Evolutionary conservation across 2,797 vertebrate genomes (phyloP).

Genomic region (Onychomys torridus): DNA sequence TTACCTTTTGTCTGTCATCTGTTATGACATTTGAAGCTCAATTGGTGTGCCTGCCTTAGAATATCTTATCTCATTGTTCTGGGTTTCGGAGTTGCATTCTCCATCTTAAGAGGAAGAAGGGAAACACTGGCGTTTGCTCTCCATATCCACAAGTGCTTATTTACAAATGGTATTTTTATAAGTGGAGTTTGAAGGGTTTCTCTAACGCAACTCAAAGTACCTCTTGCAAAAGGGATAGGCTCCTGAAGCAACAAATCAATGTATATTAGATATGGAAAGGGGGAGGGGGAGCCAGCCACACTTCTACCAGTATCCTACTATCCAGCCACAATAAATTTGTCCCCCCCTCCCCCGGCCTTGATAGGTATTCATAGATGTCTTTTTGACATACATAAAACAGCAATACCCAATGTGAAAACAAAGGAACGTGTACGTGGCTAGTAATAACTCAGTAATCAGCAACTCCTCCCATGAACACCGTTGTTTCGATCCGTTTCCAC

Average conservation of each 20-base stretch:
- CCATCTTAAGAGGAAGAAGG: constrained; percentile 70
- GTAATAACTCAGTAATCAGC: constrained; percentile 84
- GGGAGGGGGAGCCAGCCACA: constrained; percentile 69
- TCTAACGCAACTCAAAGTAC: constrained; percentile 74
- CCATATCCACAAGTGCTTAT: constrained; percentile 9
- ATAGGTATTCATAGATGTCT: constrained; percentile 86
- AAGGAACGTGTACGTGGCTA: constrained; percentile 81
- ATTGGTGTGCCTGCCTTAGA: constrained; percentile 73
- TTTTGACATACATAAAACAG: constrained; percentile 86
- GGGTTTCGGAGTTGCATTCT: constrained; percentile 63
- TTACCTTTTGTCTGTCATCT: constrained; percentile 82
- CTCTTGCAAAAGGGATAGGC: constrained; percentile 49
- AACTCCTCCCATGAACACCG: constrained; percentile 83
- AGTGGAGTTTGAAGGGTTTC: constrained; percentile 72
- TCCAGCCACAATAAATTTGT: constrained; percentile 82
- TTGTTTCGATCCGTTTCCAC: constrained; percentile 83
- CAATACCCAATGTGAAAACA: constrained; percentile 87
- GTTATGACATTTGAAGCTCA: constrained; percentile 80
- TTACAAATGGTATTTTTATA: constrained; percentile 73
- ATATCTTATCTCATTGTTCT: constrained; percentile 75
- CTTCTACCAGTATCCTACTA: constrained; percentile 77
- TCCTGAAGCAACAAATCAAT: constrained; percentile 81
- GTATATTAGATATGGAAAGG: constrained; percentile 63
- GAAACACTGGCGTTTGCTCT: constrained; percentile 70
- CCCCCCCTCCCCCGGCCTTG: constrained; percentile 66